Evolutionary conservation across 2,888 invertebrate species (phyloP).

Genomic region (Rhabditoides inermis): DNA sequence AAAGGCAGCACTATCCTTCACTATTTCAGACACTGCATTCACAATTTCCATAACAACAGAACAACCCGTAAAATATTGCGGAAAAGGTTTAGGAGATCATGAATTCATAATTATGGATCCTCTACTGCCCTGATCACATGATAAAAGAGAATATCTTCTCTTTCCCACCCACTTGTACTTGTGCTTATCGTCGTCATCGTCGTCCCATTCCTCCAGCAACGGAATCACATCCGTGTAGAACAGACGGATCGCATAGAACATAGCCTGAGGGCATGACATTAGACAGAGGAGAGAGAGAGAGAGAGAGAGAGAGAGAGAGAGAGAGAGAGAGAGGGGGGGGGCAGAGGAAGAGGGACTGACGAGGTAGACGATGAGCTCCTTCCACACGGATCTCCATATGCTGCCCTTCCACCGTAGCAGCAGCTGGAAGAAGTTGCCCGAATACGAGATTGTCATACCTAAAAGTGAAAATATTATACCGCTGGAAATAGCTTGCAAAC

Average conservation of each 20-base stretch:
- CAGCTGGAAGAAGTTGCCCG: conserved; percentile 31
- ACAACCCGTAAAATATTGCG: no score
- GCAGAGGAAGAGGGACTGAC: no score
- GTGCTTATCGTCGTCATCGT: conserved; percentile 13
- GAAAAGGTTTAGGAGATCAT: no score
- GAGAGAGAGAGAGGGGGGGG: no score
- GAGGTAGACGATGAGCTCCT: conserved; percentile 26
- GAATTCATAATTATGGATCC: no score
- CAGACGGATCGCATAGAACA: conserved; percentile 29
- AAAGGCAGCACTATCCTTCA: no score
- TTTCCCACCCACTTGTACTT: conserved; percentile 11
- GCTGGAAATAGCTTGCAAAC: background rate
- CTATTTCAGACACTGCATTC: no score
- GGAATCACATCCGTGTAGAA: conserved; percentile 20
- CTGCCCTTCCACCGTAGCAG: conserved; percentile 39
- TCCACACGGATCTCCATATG: conserved; percentile 34
- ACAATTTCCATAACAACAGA: no score
- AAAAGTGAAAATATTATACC: no score
- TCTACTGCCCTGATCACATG: background rate
- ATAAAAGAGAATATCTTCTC: background rate
- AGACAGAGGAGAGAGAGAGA: no score
- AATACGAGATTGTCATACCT: conserved; percentile 42
- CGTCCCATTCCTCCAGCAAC: conserved; percentile 2
- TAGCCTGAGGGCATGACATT: no score
- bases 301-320: no score